Conservation (phyloP, 2,113 vertebrate species). For the human region DNA sequence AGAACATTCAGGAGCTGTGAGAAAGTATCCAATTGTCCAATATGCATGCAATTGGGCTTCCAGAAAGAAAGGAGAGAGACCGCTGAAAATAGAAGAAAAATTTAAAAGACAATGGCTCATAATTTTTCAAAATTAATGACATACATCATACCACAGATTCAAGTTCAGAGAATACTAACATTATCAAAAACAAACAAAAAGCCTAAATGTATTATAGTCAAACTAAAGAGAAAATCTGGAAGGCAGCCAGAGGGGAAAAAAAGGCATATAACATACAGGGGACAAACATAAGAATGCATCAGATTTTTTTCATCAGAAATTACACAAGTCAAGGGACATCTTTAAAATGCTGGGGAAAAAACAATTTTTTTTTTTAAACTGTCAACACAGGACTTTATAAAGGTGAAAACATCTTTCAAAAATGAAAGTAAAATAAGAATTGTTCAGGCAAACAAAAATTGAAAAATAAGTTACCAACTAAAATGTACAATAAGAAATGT, state of each 20-base stretch:
- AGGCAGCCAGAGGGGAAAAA: neutral
- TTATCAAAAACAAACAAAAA: neutral
- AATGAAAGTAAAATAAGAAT: neutral
- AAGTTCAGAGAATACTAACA: neutral
- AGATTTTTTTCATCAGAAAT: neutral
- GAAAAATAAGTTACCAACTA: constrained; percentile 12
- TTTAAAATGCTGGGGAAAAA: neutral
- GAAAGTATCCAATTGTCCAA: neutral
- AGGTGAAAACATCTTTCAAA: neutral
- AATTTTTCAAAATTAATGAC: neutral
- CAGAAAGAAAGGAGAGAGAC: neutral
- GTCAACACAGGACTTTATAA: neutral
- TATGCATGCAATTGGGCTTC: neutral
- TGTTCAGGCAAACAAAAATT: neutral
- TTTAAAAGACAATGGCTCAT: neutral
- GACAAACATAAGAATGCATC: neutral
- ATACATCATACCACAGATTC: neutral
- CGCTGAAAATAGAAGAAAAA: neutral
- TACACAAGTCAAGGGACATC: neutral
- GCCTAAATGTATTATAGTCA: neutral
- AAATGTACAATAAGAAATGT: neutral
- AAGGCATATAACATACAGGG: neutral
- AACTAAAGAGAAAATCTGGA: neutral
- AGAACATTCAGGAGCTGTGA: neutral
- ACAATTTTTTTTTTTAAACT: neutral